Conservation (phyloP, 2,888 invertebrate genomes). For the Hyposoter dolosus region DNA sequence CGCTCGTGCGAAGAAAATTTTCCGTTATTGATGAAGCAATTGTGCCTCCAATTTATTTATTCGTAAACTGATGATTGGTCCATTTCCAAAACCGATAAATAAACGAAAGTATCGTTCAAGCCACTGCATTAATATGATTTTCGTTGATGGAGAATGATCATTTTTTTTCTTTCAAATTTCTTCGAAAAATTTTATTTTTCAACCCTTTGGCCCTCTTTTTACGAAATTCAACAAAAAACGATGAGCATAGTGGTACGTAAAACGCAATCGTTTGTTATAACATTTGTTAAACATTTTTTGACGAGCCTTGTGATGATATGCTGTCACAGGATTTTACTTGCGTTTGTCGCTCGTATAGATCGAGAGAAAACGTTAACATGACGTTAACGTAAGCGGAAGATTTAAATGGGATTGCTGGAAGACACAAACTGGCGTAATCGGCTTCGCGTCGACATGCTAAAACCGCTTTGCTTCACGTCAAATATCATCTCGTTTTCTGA, state of each 20-base stretch:
- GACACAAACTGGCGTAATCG: slow-evolving; percentile 62
- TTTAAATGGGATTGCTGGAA: slow-evolving; percentile 53
- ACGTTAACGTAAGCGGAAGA: slow-evolving; percentile 22
- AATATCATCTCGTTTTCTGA: not conserved
- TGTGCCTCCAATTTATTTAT: not conserved
- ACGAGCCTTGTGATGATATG: slow-evolving; percentile 6
- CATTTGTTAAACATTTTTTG: slow-evolving; percentile 16
- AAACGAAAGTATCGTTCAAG: not conserved
- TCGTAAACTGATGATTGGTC: not conserved
- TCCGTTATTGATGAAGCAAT: not conserved
- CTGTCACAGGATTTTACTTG: slow-evolving; percentile 33
- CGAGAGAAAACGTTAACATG: not conserved
- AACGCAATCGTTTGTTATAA: not conserved
- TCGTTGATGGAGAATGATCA: not conserved
- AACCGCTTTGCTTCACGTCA: slow-evolving; percentile 40
- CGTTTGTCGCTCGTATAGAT: slow-evolving; percentile 27
- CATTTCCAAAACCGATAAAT: not conserved
- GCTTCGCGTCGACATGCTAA: slow-evolving; percentile 49
- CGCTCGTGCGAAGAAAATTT: not conserved
- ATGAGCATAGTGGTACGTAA: not conserved
- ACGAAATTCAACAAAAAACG: not conserved
- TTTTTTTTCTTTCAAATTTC: not conserved
- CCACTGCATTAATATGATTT: not conserved
- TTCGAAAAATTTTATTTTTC: not conserved
- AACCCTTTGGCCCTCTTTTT: no score